A percentile compares a stretch with the other conserved stretches of the same genome.
Evolutionary conservation across 2,113 vertebrate species (phyloP).

Genomic region (Progne subis): DNA sequence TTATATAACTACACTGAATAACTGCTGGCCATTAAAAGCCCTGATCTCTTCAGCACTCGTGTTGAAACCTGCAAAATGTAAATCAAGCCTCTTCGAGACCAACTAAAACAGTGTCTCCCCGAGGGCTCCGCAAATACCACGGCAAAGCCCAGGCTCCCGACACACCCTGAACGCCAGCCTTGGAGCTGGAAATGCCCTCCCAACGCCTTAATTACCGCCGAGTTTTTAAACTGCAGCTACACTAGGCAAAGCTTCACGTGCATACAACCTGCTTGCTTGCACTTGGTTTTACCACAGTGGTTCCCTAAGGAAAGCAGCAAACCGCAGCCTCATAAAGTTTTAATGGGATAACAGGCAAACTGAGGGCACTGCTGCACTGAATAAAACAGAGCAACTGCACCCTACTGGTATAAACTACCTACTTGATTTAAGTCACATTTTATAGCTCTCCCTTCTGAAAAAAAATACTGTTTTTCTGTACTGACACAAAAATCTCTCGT

Average conservation of each 20-base stretch:
- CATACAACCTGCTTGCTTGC: rapidly evolving
- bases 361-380: not conserved
- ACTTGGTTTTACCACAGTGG: not conserved
- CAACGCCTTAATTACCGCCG: not conserved
- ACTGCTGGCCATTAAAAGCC: slow-evolving; percentile 62
- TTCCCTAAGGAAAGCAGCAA: not conserved
- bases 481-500: not conserved
- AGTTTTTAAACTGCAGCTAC: not conserved
- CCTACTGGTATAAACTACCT: not conserved
- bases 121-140: slow-evolving; percentile 74
- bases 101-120: slow-evolving; percentile 77
- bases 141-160: slow-evolving; percentile 27
- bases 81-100: slow-evolving; percentile 71
- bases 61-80: slow-evolving; percentile 78
- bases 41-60: slow-evolving; percentile 38
- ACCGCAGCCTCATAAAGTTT: not conserved
- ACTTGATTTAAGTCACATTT: not conserved
- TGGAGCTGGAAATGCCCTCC: not conserved
- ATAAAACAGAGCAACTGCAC: not conserved
- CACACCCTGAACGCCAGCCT: not conserved
- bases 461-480: not conserved
- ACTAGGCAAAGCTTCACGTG: not conserved
- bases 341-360: not conserved
- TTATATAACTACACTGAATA: slow-evolving; percentile 66
- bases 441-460: not conserved